These are phyloP conservation scores for Spea hammondii DNA, from an alignment of 2,797 vertebrate species.

Conservation along the genomic window DNA sequence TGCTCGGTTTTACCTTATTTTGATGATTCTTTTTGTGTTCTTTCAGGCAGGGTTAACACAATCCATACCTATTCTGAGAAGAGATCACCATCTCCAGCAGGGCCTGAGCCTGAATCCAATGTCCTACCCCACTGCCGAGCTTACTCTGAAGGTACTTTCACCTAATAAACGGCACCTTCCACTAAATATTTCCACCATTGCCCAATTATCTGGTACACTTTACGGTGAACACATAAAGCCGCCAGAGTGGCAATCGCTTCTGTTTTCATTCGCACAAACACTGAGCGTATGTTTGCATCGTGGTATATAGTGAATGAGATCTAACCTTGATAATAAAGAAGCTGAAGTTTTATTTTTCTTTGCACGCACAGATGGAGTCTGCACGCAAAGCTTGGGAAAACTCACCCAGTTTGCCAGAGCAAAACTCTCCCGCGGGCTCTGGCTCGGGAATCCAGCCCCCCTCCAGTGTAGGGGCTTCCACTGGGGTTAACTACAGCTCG, in stretches of 20 bases:
- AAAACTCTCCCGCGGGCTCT: constrained; percentile 83
- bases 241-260: too few species aligned
- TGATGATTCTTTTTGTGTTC: not conserved
- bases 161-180: not conserved
- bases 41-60: constrained; percentile 82
- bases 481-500: constrained; percentile 91
- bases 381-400: constrained; percentile 99
- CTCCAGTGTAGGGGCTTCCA: constrained; percentile 89
- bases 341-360: not conserved
- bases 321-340: too few species aligned
- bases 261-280: too few species aligned
- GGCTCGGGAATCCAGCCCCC: constrained; percentile 83
- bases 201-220: too few species aligned
- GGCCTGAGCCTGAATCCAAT: constrained; percentile 90
- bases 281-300: too few species aligned
- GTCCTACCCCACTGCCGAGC: constrained; percentile 90
- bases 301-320: too few species aligned
- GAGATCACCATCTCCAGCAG: constrained; percentile 91
- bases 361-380: constrained; percentile 88
- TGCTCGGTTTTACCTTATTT: not conserved
- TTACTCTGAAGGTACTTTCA: constrained; percentile 87
- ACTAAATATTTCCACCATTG: too few species aligned
- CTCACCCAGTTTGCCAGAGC: constrained; percentile 94
- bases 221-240: too few species aligned
- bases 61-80: constrained; percentile 89